Conservation (phyloP, 2,888 invertebrate genomes). For the Peribatodes rhomboidaria region DNA sequence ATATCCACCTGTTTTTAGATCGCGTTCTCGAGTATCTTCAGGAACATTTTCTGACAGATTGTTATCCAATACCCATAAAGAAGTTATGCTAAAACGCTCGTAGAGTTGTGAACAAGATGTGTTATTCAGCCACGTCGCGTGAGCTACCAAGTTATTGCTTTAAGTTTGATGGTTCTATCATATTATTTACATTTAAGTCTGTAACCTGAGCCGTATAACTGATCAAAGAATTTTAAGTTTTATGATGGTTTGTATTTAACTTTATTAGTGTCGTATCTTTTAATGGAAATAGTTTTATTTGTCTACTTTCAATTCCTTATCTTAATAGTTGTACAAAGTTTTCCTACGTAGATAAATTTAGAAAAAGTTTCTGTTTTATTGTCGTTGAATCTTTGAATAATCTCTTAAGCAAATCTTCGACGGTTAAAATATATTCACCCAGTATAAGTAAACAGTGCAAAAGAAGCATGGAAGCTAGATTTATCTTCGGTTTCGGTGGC, state of each 20-base stretch:
- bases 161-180: constrained; percentile 41
- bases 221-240: constrained; percentile 20
- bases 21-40: constrained; percentile 42
- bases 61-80: constrained; percentile 59
- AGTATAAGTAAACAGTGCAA: constrained; percentile 46
- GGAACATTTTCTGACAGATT: constrained; percentile 56
- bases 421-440: constrained; percentile 33
- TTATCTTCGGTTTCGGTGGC: constrained; percentile 59
- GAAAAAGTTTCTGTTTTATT: neutral
- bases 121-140: constrained; percentile 51
- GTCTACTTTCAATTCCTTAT: neutral
- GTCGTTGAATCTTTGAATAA: constrained; percentile 1
- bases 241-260: constrained; percentile 18
- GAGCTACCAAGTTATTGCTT: constrained; percentile 46
- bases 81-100: constrained; percentile 52
- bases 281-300: constrained; percentile 13
- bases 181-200: constrained; percentile 29
- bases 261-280: constrained; percentile 16
- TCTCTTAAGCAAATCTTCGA: constrained; percentile 14
- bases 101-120: constrained; percentile 53
- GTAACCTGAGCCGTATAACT: constrained; percentile 27
- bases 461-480: constrained; percentile 52
- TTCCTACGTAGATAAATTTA: neutral
- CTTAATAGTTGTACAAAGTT: neutral
- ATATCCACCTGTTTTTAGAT: constrained; percentile 24